Percentiles rank a stretch among this genome's conserved stretches.
Evolutionary conservation across 2,113 vertebrate species (phyloP).

Genomic region (Stegostoma tigrinum): DNA sequence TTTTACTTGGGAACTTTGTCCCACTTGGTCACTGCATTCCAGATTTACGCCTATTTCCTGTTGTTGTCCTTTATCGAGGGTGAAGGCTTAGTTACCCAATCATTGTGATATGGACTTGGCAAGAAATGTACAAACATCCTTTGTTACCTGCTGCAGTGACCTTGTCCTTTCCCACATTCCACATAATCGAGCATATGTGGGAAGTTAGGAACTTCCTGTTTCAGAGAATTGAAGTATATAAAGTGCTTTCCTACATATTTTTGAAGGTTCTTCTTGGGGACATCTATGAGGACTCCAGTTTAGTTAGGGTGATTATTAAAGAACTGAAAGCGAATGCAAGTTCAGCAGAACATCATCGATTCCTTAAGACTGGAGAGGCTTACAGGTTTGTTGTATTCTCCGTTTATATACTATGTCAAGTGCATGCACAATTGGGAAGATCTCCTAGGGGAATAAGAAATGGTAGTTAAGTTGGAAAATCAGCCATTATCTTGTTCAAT

Average conservation of each 20-base stretch:
- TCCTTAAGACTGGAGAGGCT: conserved; percentile 85
- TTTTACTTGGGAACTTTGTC: conserved; percentile 40
- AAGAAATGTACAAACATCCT: conserved; percentile 65
- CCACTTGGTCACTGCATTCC: conserved; percentile 29
- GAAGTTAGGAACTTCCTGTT: conserved; percentile 51
- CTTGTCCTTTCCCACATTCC: conserved; percentile 50
- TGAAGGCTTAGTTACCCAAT: conserved; percentile 50
- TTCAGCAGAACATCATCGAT: conserved; percentile 83
- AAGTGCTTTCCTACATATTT: conserved; percentile 42
- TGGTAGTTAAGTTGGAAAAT: not conserved
- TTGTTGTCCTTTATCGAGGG: conserved; percentile 59
- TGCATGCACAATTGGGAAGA: not conserved
- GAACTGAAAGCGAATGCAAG: conserved; percentile 84
- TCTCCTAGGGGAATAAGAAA: not conserved
- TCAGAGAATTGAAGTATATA: conserved; percentile 45
- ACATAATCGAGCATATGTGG: conserved; percentile 48
- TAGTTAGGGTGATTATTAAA: conserved; percentile 80
- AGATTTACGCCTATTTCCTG: conserved; percentile 53
- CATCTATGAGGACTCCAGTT: conserved; percentile 78
- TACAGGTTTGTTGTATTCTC: conserved; percentile 70
- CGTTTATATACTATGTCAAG: not conserved
- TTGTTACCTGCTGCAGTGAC: conserved; percentile 43
- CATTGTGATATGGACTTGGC: conserved; percentile 44
- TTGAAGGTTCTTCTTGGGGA: conserved; percentile 86
- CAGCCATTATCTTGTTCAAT: not conserved